Conservation (phyloP, 2,113 vertebrate genomes). For the Glaucidium brasilianum region DNA sequence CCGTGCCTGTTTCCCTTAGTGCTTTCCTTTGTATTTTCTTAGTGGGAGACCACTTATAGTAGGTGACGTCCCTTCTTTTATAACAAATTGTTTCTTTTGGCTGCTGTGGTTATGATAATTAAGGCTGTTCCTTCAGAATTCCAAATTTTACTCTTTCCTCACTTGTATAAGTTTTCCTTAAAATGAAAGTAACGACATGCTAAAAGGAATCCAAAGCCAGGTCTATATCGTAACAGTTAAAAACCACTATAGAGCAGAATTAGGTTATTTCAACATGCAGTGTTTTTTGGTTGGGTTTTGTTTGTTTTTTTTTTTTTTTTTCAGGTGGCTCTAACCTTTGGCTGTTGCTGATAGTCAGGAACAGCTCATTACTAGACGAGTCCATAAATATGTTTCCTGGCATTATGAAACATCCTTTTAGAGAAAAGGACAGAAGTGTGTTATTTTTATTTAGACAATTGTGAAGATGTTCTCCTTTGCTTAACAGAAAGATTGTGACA, state of each 20-base stretch:
- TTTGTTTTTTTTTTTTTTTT: no score
- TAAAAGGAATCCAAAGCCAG: neutral
- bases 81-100: neutral
- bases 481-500: neutral
- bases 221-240: neutral
- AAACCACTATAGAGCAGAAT: neutral
- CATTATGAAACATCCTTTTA: neutral
- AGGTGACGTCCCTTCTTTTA: neutral
- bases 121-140: neutral
- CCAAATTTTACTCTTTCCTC: neutral
- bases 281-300: no score
- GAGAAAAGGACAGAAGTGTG: neutral
- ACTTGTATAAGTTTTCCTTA: neutral
- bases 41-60: neutral
- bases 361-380: neutral
- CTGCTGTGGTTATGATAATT: neutral
- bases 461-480: neutral
- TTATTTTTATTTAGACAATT: neutral
- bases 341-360: neutral
- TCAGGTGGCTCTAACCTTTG: neutral
- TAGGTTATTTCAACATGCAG: neutral
- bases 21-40: neutral
- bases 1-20: neutral
- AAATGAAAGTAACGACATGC: neutral
- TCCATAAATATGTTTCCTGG: neutral